Conservation (phyloP, 2,797 vertebrate genomes). For the Molossus molossus region DNA sequence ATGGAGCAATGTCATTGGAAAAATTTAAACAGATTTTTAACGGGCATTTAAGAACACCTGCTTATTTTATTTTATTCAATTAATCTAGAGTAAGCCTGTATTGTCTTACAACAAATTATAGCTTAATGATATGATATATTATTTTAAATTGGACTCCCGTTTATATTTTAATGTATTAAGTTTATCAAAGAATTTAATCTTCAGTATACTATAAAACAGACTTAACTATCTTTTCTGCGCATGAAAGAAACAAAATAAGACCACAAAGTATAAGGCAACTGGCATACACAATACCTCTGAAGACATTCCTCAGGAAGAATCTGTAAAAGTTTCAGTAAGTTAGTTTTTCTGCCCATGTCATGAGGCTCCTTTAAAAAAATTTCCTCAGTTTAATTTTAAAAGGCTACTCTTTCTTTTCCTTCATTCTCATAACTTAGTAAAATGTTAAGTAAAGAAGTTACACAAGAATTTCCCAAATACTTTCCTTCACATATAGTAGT, state of each 20-base stretch:
- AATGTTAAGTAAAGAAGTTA: background rate
- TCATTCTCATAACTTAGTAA: constrained; percentile 13
- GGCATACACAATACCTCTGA: background rate
- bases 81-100: constrained; percentile 69
- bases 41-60: constrained; percentile 68
- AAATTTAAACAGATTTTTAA: constrained; percentile 78
- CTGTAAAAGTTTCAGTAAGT: background rate
- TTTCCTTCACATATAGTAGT: background rate
- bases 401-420: background rate
- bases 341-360: background rate
- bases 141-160: constrained; percentile 64
- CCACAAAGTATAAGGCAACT: background rate
- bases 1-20: constrained; percentile 68
- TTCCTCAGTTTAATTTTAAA: constrained; percentile 16
- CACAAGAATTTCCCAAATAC: constrained; percentile 50
- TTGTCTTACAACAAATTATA: constrained; percentile 76
- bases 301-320: background rate
- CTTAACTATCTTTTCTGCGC: background rate
- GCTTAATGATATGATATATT: constrained; percentile 66
- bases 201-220: constrained; percentile 63
- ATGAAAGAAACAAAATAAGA: background rate
- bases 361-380: constrained; percentile 29
- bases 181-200: constrained; percentile 49
- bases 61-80: constrained; percentile 83
- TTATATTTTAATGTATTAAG: constrained; percentile 56